Conservation (phyloP, 37 sponge, comb jelly and placozoan genomes). For the Halichondria panicea region DNA sequence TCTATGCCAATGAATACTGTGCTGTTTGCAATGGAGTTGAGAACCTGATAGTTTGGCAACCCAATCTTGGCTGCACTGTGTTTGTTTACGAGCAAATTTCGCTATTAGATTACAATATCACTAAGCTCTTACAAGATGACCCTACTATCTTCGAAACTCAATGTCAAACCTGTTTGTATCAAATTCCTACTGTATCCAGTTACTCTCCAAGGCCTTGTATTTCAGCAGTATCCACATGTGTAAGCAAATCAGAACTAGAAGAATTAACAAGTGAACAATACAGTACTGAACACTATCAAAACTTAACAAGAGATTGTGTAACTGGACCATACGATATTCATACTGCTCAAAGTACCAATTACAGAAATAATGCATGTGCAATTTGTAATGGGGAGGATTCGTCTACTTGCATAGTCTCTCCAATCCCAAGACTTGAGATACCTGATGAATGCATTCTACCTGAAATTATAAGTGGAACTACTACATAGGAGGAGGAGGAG, state of each 20-base stretch:
- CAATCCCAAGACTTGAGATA: neutral
- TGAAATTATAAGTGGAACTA: neutral
- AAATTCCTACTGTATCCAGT: neutral
- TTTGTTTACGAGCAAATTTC: neutral
- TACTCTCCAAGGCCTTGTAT: slow-evolving; percentile 4
- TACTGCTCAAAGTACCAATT: neutral
- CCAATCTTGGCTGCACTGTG: slow-evolving; percentile 8
- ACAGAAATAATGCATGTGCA: slow-evolving; percentile 7
- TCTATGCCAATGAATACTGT: slow-evolving; percentile 56
- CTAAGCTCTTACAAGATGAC: neutral
- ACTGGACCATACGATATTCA: slow-evolving; percentile 2
- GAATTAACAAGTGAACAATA: neutral
- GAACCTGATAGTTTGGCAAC: slow-evolving; percentile 2
- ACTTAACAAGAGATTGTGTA: slow-evolving; percentile 1
- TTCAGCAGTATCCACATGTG: neutral
- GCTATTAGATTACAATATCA: neutral
- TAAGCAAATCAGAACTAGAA: neutral
- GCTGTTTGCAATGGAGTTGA: slow-evolving; percentile 34
- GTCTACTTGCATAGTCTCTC: neutral
- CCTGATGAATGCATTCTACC: neutral
- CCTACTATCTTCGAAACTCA: slow-evolving; percentile 2
- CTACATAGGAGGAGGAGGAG: neutral
- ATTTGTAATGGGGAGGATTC: slow-evolving; percentile 6
- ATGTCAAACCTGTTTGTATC: slow-evolving; percentile 9
- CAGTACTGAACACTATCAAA: neutral